Conservation (phyloP, 2,113 vertebrate genomes). For the Eublepharis macularius region DNA sequence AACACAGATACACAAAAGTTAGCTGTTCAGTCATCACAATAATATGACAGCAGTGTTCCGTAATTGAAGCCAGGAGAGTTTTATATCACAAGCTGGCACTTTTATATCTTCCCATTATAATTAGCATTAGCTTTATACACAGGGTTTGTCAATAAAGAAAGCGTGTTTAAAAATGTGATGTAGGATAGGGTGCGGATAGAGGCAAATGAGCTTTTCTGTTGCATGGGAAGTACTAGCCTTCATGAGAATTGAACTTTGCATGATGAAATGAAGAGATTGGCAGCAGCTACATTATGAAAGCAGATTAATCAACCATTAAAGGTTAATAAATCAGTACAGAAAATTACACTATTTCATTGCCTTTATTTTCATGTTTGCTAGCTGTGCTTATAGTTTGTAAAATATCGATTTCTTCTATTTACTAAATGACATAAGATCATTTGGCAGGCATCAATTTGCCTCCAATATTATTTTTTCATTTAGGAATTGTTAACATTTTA, state of each 20-base stretch:
- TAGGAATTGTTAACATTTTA: slow-evolving; percentile 74
- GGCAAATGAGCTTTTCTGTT: slow-evolving; percentile 3
- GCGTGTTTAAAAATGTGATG: slow-evolving; percentile 23
- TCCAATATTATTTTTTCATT: slow-evolving; percentile 79
- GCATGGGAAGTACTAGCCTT: slow-evolving; percentile 19
- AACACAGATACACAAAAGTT: neutral
- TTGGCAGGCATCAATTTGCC: slow-evolving; percentile 78
- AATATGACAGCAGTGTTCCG: neutral
- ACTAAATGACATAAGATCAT: slow-evolving; percentile 73
- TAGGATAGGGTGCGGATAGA: neutral
- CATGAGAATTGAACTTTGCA: slow-evolving; percentile 38
- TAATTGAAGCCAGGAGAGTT: slow-evolving; percentile 26
- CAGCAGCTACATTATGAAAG: slow-evolving; percentile 64
- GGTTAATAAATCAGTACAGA: slow-evolving; percentile 68
- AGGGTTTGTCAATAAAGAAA: neutral
- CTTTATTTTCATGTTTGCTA: slow-evolving; percentile 65
- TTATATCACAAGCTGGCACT: slow-evolving; percentile 7
- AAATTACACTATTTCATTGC: slow-evolving; percentile 60
- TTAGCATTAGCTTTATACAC: neutral
- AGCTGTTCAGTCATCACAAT: slow-evolving; percentile 1
- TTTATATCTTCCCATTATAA: slow-evolving; percentile 3
- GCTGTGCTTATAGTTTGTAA: slow-evolving; percentile 73
- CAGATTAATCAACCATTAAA: slow-evolving; percentile 65
- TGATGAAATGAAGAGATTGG: slow-evolving; percentile 41
- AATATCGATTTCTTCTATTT: slow-evolving; percentile 68